A percentile compares a stretch with the other conserved stretches of the same genome.
phyloP scores from a whole-genome alignment of 2,888 invertebrate genomes.

The Morpho helenor region DNA sequence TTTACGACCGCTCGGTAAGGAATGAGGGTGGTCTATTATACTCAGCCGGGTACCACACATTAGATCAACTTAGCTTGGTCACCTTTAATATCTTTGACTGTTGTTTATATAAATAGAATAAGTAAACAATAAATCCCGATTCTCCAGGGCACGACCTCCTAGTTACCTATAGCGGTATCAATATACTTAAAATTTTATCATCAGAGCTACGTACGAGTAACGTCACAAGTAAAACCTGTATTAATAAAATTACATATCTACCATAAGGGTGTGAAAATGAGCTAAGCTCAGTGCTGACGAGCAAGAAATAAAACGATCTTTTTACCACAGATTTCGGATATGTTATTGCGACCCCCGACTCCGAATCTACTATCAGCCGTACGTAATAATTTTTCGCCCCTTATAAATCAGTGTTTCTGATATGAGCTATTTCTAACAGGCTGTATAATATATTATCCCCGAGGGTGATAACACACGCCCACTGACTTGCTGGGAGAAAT shows the following conservation, averaged over 20 bases:
- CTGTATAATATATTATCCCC: conserved; percentile 61
- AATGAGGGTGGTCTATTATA: no score
- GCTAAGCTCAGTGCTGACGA: conserved; percentile 17
- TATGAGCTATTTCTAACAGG: conserved; percentile 63
- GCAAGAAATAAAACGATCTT: conserved; percentile 22
- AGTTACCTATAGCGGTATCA: no score
- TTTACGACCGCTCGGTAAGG: no score
- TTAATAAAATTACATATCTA: conserved; percentile 6
- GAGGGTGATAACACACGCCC: conserved; percentile 52
- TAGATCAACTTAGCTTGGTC: no score
- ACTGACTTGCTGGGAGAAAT: conserved; percentile 36
- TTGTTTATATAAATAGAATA: no score
- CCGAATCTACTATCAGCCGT: conserved; percentile 25
- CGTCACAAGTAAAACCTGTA: background rate
- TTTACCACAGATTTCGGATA: conserved; percentile 22
- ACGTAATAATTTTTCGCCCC: conserved; percentile 52
- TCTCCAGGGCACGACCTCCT: no score
- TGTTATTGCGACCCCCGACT: conserved; percentile 28
- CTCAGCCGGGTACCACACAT: no score
- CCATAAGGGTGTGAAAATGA: conserved; percentile 6
- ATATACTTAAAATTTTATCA: no score
- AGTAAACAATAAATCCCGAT: no score
- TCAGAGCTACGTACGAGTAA: no score
- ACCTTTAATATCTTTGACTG: no score
- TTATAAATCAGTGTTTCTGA: conserved; percentile 67